phyloP scores from a whole-genome alignment of 2,113 vertebrate species.

The Diadophis punctatus region DNA sequence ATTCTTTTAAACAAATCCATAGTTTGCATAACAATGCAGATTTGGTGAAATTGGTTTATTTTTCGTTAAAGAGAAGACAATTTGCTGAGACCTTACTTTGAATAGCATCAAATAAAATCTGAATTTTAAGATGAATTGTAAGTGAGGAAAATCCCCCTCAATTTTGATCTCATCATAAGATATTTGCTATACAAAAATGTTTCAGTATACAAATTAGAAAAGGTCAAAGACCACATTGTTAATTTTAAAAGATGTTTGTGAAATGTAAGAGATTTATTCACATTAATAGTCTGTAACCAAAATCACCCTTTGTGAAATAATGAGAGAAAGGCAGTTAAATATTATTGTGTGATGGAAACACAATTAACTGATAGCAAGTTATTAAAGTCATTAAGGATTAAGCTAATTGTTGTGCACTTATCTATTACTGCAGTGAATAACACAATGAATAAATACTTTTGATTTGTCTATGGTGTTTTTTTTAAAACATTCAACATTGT shows the following conservation, averaged over 20 bases:
- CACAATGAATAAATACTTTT: slow-evolving; percentile 25
- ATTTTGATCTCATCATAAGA: not conserved
- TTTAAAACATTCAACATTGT: not conserved
- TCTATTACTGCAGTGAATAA: slow-evolving; percentile 36
- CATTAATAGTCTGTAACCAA: slow-evolving; percentile 22
- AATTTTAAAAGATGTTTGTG: not conserved
- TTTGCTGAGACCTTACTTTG: not conserved
- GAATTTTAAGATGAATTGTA: not conserved
- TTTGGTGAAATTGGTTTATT: not conserved
- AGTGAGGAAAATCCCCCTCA: not conserved
- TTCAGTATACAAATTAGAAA: not conserved
- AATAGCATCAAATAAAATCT: not conserved
- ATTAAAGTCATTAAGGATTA: slow-evolving; percentile 45
- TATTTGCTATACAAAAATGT: slow-evolving; percentile 10
- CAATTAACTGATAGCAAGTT: slow-evolving; percentile 59
- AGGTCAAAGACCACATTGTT: not conserved
- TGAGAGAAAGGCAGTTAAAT: slow-evolving; percentile 29
- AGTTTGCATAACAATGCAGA: not conserved
- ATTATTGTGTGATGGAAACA: slow-evolving; percentile 49
- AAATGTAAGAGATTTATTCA: slow-evolving; percentile 38
- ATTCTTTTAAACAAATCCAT: not conserved
- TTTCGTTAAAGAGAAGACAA: not conserved
- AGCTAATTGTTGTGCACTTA: slow-evolving; percentile 50
- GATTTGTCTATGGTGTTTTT: slow-evolving; percentile 39
- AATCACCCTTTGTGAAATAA: slow-evolving; percentile 33